Conservation (phyloP, 2,113 vertebrate species). For the Cyrtonyx montezumae region DNA sequence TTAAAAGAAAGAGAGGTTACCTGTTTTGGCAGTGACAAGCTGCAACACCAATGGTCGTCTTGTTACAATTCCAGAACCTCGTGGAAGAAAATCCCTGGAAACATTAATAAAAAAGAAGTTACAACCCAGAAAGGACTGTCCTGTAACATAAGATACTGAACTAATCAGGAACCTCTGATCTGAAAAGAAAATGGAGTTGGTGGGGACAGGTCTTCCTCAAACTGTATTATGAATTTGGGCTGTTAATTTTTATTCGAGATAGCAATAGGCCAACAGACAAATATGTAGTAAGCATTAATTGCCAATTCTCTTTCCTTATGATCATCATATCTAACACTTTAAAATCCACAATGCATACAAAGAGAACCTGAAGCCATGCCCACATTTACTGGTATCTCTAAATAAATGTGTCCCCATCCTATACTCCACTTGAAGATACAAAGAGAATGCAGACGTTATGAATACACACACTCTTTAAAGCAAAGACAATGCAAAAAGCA, state of each 20-base stretch:
- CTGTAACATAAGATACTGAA: neutral
- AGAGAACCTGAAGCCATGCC: neutral
- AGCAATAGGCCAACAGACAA: neutral
- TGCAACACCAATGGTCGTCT: slow-evolving; percentile 81
- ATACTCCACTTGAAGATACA: neutral
- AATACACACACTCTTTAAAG: neutral
- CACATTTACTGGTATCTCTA: neutral
- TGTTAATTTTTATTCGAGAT: neutral
- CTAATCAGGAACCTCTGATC: neutral
- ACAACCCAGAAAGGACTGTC: neutral
- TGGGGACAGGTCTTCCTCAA: neutral
- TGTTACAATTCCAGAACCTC: slow-evolving; percentile 83
- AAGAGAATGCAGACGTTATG: fast-evolving
- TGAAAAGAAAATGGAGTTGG: neutral
- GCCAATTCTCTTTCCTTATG: neutral
- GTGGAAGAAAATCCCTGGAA: slow-evolving; percentile 83
- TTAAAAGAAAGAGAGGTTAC: slow-evolving; percentile 54
- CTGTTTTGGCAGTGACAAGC: slow-evolving; percentile 83
- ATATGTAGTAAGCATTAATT: neutral
- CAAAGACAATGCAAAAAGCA: neutral
- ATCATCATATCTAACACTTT: neutral
- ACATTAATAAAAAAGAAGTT: neutral
- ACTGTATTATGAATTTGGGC: neutral
- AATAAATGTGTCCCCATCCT: neutral
- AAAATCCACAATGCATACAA: neutral